Evolutionary conservation across 2,113 vertebrate genomes (phyloP).

Genomic region (Zonotrichia leucophrys): DNA sequence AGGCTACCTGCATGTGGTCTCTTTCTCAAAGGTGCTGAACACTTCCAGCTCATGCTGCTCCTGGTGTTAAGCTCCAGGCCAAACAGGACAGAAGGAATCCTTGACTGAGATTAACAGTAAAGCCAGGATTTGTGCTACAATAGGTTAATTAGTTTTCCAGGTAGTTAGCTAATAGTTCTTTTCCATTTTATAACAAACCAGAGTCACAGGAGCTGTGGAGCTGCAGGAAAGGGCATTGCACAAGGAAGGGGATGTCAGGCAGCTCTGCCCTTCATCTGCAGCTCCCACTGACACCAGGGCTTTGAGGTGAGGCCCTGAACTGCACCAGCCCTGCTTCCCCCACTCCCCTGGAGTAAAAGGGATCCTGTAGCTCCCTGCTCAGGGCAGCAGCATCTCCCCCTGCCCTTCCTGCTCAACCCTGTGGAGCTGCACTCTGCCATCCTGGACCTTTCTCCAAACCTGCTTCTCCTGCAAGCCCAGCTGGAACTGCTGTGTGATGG

Average conservation of each 20-base stretch:
- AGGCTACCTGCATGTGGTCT: background rate
- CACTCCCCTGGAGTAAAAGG: background rate
- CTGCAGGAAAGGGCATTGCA: background rate
- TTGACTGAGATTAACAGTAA: slow-evolving; percentile 32
- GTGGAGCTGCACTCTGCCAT: fast-evolving
- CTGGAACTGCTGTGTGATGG: fast-evolving
- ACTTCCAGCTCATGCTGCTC: slow-evolving; percentile 9
- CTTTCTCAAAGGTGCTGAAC: slow-evolving; percentile 15
- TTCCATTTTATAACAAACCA: background rate
- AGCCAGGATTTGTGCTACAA: slow-evolving; percentile 27
- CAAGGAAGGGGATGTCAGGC: fast-evolving
- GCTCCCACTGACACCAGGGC: background rate
- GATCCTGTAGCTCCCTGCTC: background rate
- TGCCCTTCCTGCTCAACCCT: fast-evolving
- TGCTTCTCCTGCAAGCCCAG: background rate
- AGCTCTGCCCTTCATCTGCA: background rate
- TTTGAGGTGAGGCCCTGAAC: background rate
- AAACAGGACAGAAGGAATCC: slow-evolving; percentile 26
- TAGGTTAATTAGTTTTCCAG: slow-evolving; percentile 37
- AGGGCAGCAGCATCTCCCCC: background rate
- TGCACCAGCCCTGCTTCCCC: background rate
- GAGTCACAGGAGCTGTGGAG: background rate
- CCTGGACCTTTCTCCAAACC: background rate
- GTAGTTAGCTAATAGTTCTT: slow-evolving; percentile 18
- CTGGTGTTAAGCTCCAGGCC: background rate